phyloP scores from a whole-genome alignment of 2,888 invertebrate species.

The Ectemnius cavifrons region DNA sequence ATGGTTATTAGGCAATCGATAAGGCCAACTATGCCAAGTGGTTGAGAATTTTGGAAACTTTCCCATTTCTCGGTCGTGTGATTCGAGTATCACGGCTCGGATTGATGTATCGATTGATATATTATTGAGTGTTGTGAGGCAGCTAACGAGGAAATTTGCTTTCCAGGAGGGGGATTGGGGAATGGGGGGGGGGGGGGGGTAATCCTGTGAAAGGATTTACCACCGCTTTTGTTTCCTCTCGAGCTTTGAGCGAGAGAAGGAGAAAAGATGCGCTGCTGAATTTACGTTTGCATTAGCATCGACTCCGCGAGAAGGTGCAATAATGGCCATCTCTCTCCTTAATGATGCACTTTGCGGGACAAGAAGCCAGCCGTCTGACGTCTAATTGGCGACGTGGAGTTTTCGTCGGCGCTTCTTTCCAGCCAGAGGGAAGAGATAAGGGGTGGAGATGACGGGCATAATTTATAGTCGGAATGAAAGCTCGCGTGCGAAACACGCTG shows the following conservation, averaged over 20 bases:
- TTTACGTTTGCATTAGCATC: constrained; percentile 46
- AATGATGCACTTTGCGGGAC: constrained; percentile 33
- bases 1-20: constrained; percentile 46
- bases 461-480: constrained; percentile 35
- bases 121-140: no score
- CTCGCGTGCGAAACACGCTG: neutral
- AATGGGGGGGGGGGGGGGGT: no score
- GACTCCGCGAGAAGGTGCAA: constrained; percentile 26
- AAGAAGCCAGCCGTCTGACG: constrained; percentile 40
- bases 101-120: no score
- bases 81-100: constrained; percentile 12
- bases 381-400: constrained; percentile 59
- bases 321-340: constrained; percentile 29
- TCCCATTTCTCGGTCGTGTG: constrained; percentile 38
- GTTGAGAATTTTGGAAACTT: constrained; percentile 41
- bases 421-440: neutral
- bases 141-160: no score
- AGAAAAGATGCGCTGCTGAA: constrained; percentile 22
- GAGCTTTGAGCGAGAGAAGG: no score
- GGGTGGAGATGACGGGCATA: constrained; percentile 1
- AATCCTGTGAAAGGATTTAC: no score
- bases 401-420: constrained; percentile 55
- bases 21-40: constrained; percentile 39
- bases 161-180: no score
- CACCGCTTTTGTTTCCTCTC: no score